Evolutionary conservation across 2,113 vertebrate species (phyloP), one percentile per base, ranked within the genome.

Genomic region (Canis aureus): DNA sequence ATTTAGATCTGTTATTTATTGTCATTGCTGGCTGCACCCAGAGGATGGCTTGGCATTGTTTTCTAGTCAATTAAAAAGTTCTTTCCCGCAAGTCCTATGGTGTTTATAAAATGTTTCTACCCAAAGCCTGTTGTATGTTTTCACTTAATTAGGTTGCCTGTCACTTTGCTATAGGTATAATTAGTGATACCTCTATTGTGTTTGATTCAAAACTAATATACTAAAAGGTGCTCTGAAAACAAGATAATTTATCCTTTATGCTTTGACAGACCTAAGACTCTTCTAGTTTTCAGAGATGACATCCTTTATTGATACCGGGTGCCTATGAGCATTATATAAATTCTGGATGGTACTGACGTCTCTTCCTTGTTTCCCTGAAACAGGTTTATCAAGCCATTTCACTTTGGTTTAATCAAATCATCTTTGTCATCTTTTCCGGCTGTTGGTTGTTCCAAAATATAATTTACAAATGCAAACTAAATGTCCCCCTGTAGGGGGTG

Each of bases 391-490:
- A 59, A 11, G n/a, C 23, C 25, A 38, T 69, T 96, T 95, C 71
- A 81, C 38, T 69, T 83, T 51, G 90, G 80, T 78, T 95, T 51
- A 94, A 4, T 59, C 35, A 74, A 64, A 67, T 91, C 71, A 8
- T 71, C n/a, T 95, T 35, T 96, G 84, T 94, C 59, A 60, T 64
- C 27, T 79, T 87, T 95, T 76, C 74, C 51, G 19, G 32, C 17
- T 69, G 67, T 35, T 89, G 85, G 32, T 91, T 67, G 29, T 64
- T 95, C 19, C 51, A 91, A 73, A 94, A 84, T 88, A 2, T 93
- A 91, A 82, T 81, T 89, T 93, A 88, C 78, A 96, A 96, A 96
- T 96, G 89, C 53, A 97, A 85, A 73, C 15, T 94, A 84, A 91
- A 69, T 85, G 43, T 97, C 90, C 67, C 69, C 57, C 79, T 96